phyloP scores from a whole-genome alignment of 2,888 invertebrate species.

The Agonopterix alstromeriana region DNA sequence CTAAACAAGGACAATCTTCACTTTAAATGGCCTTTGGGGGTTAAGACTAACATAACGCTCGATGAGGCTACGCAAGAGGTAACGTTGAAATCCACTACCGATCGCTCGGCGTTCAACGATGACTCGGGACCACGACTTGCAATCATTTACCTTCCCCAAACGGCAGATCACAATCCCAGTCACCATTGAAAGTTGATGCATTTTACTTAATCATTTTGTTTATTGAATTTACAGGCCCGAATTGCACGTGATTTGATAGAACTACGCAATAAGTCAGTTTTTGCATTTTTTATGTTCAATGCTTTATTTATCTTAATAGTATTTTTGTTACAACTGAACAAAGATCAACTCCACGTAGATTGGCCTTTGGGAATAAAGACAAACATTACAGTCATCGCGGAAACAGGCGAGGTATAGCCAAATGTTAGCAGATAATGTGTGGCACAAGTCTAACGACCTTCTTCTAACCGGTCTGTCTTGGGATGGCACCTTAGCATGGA shows the following conservation, averaged over 20 bases:
- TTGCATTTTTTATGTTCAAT: conserved; percentile 99
- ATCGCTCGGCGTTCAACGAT: conserved; percentile 69
- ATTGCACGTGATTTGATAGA: conserved; percentile 94
- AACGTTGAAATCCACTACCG: conserved; percentile 75
- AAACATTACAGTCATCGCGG: conserved; percentile 95
- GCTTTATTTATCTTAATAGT: conserved; percentile 99
- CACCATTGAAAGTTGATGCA: conserved; percentile 75
- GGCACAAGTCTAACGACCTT: conserved; percentile 74
- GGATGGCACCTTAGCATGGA: conserved; percentile 74
- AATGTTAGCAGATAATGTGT: conserved; percentile 62
- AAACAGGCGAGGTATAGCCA: conserved; percentile 90
- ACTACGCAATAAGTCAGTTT: conserved; percentile 97
- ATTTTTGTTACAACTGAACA: conserved; percentile 98
- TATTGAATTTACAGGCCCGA: conserved; percentile 84
- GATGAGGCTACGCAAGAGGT: conserved; percentile 94
- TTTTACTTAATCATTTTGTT: conserved; percentile 48
- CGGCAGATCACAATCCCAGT: conserved; percentile 53
- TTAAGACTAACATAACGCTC: conserved; percentile 94
- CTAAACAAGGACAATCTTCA: conserved; percentile 98
- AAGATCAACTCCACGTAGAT: conserved; percentile 97
- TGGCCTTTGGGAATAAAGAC: conserved; percentile 98
- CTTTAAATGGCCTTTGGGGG: conserved; percentile 97
- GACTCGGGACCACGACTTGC: conserved; percentile 42
- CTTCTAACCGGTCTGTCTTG: conserved; percentile 73
- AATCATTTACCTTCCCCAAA: background rate